Evolutionary conservation across 1,140 invertebrate species (phyloP).

Genomic region (Argopecten irradians): DNA sequence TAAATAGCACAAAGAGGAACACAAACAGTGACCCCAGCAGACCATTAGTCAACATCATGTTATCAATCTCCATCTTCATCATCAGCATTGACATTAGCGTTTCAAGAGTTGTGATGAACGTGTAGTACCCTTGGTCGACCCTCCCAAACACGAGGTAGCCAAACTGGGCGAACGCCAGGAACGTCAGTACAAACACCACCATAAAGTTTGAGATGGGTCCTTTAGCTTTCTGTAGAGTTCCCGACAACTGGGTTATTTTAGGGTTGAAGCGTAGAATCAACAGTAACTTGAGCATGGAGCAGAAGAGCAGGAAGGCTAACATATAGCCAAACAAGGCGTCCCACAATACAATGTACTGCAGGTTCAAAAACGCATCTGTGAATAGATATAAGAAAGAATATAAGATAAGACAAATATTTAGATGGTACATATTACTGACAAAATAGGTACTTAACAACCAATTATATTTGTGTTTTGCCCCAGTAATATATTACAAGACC

Average conservation of each 20-base stretch:
- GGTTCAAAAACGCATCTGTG: conserved; percentile 52
- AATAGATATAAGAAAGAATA: background rate
- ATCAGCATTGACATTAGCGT: conserved; percentile 63
- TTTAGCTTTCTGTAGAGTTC: conserved; percentile 49
- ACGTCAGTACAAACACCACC: conserved; percentile 55
- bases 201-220: conserved; percentile 56
- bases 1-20: conserved; percentile 53
- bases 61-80: conserved; percentile 53
- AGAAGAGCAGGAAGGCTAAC: conserved; percentile 74
- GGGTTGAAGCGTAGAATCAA: conserved; percentile 76
- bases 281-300: conserved; percentile 75
- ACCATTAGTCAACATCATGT: conserved; percentile 37
- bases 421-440: no score
- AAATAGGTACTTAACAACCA: no score
- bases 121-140: conserved; percentile 40
- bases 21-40: conserved; percentile 51
- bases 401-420: no score
- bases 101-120: conserved; percentile 50
- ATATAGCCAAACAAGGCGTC: conserved; percentile 71
- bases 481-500: no score
- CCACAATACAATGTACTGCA: conserved; percentile 49
- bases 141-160: conserved; percentile 54
- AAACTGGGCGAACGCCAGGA: conserved; percentile 56
- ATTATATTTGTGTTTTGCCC: no score
- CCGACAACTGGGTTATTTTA: conserved; percentile 57